Evolutionary conservation across 2,113 vertebrate species (phyloP), one percentile per base, ranked within the genome.

Genomic region (Ceuthmochares aereus): DNA sequence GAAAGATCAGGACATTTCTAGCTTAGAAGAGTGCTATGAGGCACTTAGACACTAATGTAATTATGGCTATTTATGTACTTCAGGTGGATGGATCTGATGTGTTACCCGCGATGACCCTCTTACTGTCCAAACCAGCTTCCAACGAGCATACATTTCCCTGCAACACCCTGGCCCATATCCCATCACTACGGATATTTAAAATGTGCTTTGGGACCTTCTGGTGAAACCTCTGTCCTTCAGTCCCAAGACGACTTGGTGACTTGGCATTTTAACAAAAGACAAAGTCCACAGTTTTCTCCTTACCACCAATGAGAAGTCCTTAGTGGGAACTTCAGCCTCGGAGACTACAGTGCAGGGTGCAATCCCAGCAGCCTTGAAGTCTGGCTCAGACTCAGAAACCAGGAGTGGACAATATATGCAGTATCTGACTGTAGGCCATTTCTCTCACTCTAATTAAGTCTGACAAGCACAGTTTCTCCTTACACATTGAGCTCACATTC

Each of bases 1-100:
- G 79, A 90, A 88, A 96, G 92, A 90, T 74, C 76, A 92, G 95
- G 95, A 92, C 93, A 96, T 96, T 79, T 94, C 82, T 22, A 93
- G 92, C 90, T 95, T 70, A 96, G 64, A 86, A 84, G 85, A 90
- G 79, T 3, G 60, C 79, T 42, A 12, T 23, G 72, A 89, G 52
- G 75, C 54, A 66, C 82, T 93, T 66, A 56, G 73, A 52, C 78
- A 36, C 64, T 93, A 84, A 88, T 52, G 56, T 68, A 96, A 84
- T 90, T 74, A 12, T 32, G 60, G 72, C 79, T 89, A 84, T 93
- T 96, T 93, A 90, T 90, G 85, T 77, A 3, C 76, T 95, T 97
- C 88, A 96, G 92, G 92, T 96, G 90, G 85, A 95, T 0, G 0
- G 68, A 55, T 37, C 72, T 88, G 79, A 81, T 76, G 72, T 11